phyloP scores from a whole-genome alignment of 2,113 vertebrate genomes.

The Python bivittatus region DNA sequence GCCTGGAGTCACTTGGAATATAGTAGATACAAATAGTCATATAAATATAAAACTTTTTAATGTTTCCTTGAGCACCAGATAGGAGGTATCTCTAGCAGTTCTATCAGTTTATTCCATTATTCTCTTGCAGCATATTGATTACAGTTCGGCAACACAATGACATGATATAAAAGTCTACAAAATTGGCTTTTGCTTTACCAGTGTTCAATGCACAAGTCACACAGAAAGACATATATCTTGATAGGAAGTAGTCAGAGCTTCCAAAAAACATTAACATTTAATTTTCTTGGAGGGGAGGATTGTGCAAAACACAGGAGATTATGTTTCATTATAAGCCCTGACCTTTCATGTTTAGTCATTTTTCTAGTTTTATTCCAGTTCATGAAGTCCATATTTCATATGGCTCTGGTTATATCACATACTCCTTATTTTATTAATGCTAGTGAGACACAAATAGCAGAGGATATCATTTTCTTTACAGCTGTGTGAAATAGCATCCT shows the following conservation, averaged over 20 bases:
- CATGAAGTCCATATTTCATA: conserved; percentile 70
- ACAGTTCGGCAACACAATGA: neutral
- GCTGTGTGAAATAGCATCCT: conserved; percentile 59
- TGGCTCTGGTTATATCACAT: conserved; percentile 67
- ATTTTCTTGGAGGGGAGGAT: conserved; percentile 65
- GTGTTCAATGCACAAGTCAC: conserved; percentile 34
- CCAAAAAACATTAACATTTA: conserved; percentile 75
- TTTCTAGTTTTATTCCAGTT: conserved; percentile 71
- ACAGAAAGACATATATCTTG: conserved; percentile 58
- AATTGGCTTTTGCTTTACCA: conserved; percentile 3
- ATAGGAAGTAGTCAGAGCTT: conserved; percentile 62
- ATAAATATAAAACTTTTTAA: neutral
- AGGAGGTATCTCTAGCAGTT: neutral
- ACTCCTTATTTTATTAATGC: conserved; percentile 66
- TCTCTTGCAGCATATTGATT: neutral
- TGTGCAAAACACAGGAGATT: conserved; percentile 70
- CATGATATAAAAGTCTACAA: neutral
- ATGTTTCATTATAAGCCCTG: conserved; percentile 71
- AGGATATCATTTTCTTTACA: conserved; percentile 68
- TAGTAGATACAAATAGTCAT: neutral
- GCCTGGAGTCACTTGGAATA: neutral
- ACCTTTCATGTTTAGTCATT: conserved; percentile 71
- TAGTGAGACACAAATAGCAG: conserved; percentile 60
- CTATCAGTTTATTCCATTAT: neutral
- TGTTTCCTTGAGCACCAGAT: neutral